Conservation (phyloP, 2,888 invertebrate species). For the Sympetrum striolatum region DNA sequence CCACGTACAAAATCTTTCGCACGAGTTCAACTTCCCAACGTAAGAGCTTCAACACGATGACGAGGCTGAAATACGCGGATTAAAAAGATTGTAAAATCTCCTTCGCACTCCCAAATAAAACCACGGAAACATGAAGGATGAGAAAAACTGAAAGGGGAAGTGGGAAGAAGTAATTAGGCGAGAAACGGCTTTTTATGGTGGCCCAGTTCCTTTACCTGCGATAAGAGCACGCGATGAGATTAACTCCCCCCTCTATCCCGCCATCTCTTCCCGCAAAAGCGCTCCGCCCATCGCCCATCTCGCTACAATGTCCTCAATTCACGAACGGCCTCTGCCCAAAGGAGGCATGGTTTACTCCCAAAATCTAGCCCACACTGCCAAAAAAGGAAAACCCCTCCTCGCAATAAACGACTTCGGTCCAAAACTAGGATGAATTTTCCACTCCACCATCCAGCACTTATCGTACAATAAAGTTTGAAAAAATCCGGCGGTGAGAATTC, state of each 20-base stretch:
- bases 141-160: neutral
- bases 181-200: neutral
- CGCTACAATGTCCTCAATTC: neutral
- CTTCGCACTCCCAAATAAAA: neutral
- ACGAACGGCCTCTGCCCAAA: neutral
- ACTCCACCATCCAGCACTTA: too few species aligned
- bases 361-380: neutral
- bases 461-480: too few species aligned
- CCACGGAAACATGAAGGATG: neutral
- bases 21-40: too few species aligned
- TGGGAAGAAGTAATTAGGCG: slow-evolving; percentile 11
- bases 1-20: too few species aligned
- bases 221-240: neutral
- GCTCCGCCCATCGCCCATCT: neutral
- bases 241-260: neutral
- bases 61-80: too few species aligned
- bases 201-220: neutral
- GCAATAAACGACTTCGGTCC: too few species aligned
- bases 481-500: too few species aligned
- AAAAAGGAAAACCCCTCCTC: too few species aligned
- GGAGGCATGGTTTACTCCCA: neutral
- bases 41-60: too few species aligned
- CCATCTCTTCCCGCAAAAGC: neutral
- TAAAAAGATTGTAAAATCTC: neutral
- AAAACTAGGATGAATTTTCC: too few species aligned